Percentiles rank a stretch among this genome's conserved stretches.
phyloP scores from a whole-genome alignment of 2,113 vertebrate species.

The Aptenodytes patagonicus region DNA sequence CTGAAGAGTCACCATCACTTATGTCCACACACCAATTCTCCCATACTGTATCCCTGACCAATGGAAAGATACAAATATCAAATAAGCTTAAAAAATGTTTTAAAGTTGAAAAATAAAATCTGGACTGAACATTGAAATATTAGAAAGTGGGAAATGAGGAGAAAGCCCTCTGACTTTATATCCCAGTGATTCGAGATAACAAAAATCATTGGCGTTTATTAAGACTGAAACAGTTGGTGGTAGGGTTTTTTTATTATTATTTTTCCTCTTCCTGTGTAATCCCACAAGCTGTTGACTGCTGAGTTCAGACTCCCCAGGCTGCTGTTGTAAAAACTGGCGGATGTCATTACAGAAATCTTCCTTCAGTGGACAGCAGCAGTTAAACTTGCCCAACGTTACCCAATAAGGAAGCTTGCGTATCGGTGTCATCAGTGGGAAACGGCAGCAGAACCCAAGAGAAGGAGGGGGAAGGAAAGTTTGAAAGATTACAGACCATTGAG shows the following conservation, averaged over 20 bases:
- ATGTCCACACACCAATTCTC: neutral
- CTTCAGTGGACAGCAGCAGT: neutral
- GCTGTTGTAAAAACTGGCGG: rapidly evolving
- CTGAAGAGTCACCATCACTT: neutral
- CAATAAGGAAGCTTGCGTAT: neutral
- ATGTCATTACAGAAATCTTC: neutral
- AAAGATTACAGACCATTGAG: neutral
- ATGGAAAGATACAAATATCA: neutral
- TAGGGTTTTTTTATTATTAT: neutral
- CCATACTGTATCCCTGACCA: neutral
- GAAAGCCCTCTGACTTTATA: neutral
- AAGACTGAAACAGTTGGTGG: neutral
- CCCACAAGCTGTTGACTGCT: neutral
- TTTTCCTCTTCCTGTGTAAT: conserved; percentile 29
- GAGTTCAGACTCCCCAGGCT: neutral
- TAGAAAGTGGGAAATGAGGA: neutral
- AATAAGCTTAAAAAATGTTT: neutral
- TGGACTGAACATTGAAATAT: neutral
- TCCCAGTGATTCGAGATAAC: neutral
- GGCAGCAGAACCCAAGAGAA: neutral
- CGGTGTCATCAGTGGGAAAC: neutral
- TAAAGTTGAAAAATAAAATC: neutral
- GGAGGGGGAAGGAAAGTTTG: neutral
- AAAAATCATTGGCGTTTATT: neutral
- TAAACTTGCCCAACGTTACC: neutral